Base-by-base conservation (phyloP, 30 jellyfish, hydroid and myxozoan species). In the Aurelia coerulea region DNA sequence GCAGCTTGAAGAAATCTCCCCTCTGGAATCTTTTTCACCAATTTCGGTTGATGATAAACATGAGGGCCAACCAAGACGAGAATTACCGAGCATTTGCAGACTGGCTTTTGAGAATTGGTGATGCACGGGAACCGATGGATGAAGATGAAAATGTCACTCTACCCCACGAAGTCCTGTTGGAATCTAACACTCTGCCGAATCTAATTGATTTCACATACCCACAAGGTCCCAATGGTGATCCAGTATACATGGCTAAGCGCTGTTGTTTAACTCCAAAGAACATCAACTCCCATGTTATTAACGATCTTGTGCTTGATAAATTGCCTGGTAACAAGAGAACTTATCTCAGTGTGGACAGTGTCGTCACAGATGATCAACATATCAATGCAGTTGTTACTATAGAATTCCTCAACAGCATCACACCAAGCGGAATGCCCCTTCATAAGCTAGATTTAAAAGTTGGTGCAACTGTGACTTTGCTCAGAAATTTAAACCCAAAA, bases 31-130 rank as follows among this genome's bases (percentile, higher is more conserved):
- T 23, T 23, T 23, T 23, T 23, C 82, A 85, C 37, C 83, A 62
- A 65, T 62, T 85, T 56, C 74, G 50, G 12, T 53, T 72, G 78
- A 35, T 63, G 4, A 65, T 18, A 37, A 73, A 85, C 89, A 85
- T 85, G 94, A 39, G 91, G 41, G 74, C 89, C 59, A 83, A n/a
- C 34, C 83, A 52, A 51, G 82, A 73, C 39, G 66, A 85, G 31
- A 60, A 80, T 32, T 73, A 85, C 83, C 19, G 79, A 10, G 64
- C 60, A 71, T 79, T 79, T 29, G 29, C 90, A 16, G 80, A 85
- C 41, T 85, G 91, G 91, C 76, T 85, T 23, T 41, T 85, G 73
- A 34, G 82, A 54, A 41, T 85, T 1, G 49, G 49, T 37, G 14
- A 52, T 35, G 91, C 91, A 35, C 19, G 56, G 16, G 81, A 63